Percentiles rank a stretch among this genome's conserved stretches.
Conservation (phyloP, 2,888 invertebrate genomes). For the Sphaerophoria rueppellii region DNA sequence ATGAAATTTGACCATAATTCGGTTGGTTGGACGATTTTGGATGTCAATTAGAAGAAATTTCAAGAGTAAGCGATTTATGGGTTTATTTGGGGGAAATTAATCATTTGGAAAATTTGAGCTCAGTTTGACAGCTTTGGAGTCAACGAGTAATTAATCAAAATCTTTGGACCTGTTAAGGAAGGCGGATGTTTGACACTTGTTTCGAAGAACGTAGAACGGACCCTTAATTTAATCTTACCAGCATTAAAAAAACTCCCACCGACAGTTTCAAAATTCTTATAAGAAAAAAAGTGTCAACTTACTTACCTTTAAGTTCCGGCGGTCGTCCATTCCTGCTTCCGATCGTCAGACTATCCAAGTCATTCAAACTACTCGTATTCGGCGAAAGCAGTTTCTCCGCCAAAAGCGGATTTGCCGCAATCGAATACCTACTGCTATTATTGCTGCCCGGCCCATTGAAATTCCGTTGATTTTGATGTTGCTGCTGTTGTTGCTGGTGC, state of each 20-base stretch:
- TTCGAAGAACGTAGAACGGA: no score
- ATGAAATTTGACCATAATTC: no score
- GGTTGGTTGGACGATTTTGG: no score
- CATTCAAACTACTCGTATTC: conserved; percentile 75
- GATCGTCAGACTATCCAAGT: conserved; percentile 76
- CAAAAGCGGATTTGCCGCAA: conserved; percentile 92
- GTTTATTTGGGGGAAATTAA: no score
- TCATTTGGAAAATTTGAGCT: no score
- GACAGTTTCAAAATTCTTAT: neutral
- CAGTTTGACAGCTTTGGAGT: no score
- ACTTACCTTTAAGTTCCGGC: conserved; percentile 83
- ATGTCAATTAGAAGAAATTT: no score
- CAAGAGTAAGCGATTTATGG: no score
- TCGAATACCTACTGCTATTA: conserved; percentile 86
- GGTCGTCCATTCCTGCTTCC: conserved; percentile 74
- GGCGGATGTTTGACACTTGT: no score
- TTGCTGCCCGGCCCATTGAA: conserved; percentile 62
- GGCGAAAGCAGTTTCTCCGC: conserved; percentile 93
- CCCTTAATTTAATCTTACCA: no score
- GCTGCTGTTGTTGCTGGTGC: conserved; percentile 71
- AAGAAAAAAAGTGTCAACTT: neutral
- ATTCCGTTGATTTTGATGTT: conserved; percentile 72
- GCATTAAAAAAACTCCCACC: neutral
- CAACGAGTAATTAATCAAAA: no score
- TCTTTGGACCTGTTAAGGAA: no score